A percentile compares a stretch with the other conserved stretches of the same genome.
phyloP scores from a whole-genome alignment of 2,888 invertebrate genomes.

The Augiades crinisus region DNA sequence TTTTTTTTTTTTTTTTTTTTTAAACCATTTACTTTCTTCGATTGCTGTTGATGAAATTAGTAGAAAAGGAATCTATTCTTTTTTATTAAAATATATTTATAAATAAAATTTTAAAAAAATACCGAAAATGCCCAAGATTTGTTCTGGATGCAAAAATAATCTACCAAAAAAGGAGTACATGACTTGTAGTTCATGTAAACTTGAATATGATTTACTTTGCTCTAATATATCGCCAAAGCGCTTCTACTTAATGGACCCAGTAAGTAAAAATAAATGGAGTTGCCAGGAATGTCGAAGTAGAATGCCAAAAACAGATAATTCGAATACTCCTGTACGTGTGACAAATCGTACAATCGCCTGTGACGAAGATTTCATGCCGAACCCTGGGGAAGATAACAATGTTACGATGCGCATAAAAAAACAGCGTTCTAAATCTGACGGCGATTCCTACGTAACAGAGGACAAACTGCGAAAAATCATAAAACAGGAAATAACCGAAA shows the following conservation, averaged over 20 bases:
- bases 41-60: too few species aligned
- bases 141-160: conserved; percentile 12
- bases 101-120: neutral
- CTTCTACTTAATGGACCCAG: conserved; percentile 20
- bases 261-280: conserved; percentile 17
- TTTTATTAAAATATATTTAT: neutral
- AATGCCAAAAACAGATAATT: conserved; percentile 22
- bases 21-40: too few species aligned
- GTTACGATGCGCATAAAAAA: neutral
- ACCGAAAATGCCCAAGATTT: too few species aligned
- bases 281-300: conserved; percentile 26
- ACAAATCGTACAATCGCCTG: neutral
- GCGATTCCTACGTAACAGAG: neutral
- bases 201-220: conserved; percentile 18
- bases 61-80: too few species aligned
- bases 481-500: conserved; percentile 1
- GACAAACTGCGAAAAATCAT: neutral
- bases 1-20: too few species aligned
- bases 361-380: too few species aligned
- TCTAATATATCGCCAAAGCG: conserved; percentile 20
- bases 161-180: conserved; percentile 17
- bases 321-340: conserved; percentile 23
- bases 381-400: neutral
- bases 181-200: conserved; percentile 12
- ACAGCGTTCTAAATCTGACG: neutral